Percentiles rank a stretch among this genome's conserved stretches.
phyloP scores from a whole-genome alignment of 2,888 invertebrate species.

The Nebria salina region DNA sequence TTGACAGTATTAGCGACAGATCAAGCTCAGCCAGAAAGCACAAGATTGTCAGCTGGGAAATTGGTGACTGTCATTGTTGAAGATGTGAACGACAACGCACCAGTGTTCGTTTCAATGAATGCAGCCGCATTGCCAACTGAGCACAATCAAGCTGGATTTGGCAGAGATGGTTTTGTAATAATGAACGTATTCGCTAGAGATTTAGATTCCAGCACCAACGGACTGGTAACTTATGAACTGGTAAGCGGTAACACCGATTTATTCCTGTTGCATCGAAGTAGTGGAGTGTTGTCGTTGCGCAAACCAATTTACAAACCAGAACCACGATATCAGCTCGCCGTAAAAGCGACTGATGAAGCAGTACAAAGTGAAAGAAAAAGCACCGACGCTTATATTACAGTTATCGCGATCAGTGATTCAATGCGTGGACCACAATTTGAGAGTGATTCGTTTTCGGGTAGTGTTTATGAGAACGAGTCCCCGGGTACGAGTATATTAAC shows the following conservation, averaged over 20 bases:
- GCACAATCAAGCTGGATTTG: slow-evolving; percentile 63
- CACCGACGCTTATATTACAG: slow-evolving; percentile 86
- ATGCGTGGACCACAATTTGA: slow-evolving; percentile 69
- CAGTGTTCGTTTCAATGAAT: slow-evolving; percentile 90
- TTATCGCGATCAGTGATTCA: slow-evolving; percentile 75
- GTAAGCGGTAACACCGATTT: slow-evolving; percentile 80
- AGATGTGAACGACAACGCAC: slow-evolving; percentile 93
- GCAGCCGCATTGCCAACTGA: slow-evolving; percentile 80
- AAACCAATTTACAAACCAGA: slow-evolving; percentile 71
- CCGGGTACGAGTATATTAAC: slow-evolving; percentile 86
- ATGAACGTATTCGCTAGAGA: slow-evolving; percentile 87
- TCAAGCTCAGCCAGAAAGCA: slow-evolving; percentile 78
- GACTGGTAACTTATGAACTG: slow-evolving; percentile 89
- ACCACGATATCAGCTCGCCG: slow-evolving; percentile 81
- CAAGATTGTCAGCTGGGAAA: slow-evolving; percentile 87
- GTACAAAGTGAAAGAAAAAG: slow-evolving; percentile 88
- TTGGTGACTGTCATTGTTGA: slow-evolving; percentile 91
- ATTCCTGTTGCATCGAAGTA: slow-evolving; percentile 83
- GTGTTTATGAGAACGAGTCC: slow-evolving; percentile 89
- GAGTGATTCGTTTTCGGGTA: slow-evolving; percentile 76
- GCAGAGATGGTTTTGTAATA: slow-evolving; percentile 72
- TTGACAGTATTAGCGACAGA: slow-evolving; percentile 92
- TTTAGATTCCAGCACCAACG: slow-evolving; percentile 90
- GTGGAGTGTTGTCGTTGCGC: slow-evolving; percentile 76
- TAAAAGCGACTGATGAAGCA: slow-evolving; percentile 92